Evolutionary conservation across 2,113 vertebrate genomes (phyloP).

Genomic region (Fregetta grallaria): DNA sequence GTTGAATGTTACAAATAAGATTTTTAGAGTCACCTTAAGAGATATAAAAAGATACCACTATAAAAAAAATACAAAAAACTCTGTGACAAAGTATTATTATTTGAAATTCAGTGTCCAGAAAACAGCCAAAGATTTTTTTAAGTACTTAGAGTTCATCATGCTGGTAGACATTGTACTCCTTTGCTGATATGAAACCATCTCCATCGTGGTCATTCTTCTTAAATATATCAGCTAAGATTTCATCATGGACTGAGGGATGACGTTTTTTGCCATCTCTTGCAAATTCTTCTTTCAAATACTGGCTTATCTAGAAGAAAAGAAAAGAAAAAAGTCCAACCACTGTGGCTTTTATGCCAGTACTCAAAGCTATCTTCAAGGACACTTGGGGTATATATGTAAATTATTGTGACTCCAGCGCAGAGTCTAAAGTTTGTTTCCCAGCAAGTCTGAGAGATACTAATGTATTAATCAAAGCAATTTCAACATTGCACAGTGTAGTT

Average conservation of each 20-base stretch:
- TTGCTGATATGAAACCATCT: slow-evolving; percentile 88
- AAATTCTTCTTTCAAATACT: slow-evolving; percentile 86
- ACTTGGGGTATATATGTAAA: rapidly evolving
- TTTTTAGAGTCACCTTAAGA: slow-evolving; percentile 26
- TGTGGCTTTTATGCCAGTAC: neutral
- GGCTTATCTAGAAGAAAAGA: slow-evolving; percentile 77
- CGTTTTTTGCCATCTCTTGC: slow-evolving; percentile 80
- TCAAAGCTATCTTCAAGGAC: neutral
- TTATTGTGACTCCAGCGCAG: neutral
- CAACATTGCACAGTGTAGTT: neutral
- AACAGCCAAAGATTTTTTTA: neutral
- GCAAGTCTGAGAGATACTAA: neutral
- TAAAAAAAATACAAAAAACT: slow-evolving; percentile 13
- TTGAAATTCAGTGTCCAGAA: slow-evolving; percentile 38
- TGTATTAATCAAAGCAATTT: neutral
- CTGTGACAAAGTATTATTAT: neutral
- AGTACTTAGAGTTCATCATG: slow-evolving; percentile 90
- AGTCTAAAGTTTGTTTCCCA: neutral
- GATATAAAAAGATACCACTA: slow-evolving; percentile 33
- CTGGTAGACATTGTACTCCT: slow-evolving; percentile 90
- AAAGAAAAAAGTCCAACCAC: neutral
- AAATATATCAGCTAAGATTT: slow-evolving; percentile 89
- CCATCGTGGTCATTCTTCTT: slow-evolving; percentile 84
- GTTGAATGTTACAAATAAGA: neutral
- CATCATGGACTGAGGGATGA: slow-evolving; percentile 82